A percentile compares a stretch with the other conserved stretches of the same genome.
Evolutionary conservation across 2,888 invertebrate species (phyloP).

Genomic region (Cancer borealis): DNA sequence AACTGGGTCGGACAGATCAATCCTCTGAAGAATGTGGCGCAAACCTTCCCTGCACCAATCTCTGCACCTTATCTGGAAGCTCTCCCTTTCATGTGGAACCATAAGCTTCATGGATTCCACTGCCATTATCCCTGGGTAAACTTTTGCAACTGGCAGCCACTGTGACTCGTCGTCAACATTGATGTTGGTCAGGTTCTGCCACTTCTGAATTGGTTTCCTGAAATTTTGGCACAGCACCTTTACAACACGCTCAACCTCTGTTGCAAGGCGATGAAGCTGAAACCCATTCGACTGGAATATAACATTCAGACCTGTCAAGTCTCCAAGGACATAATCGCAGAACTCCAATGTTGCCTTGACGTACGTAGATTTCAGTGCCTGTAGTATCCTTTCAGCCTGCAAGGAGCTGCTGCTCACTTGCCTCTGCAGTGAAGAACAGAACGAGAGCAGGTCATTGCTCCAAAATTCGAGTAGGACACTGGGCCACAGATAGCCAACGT

Average conservation of each 20-base stretch:
- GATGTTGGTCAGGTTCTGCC: constrained; percentile 42
- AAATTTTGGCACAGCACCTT: constrained; percentile 57
- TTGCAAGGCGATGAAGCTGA: constrained; percentile 55
- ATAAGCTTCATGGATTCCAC: constrained; percentile 47
- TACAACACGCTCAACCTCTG: constrained; percentile 55
- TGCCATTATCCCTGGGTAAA: constrained; percentile 62
- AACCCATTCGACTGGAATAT: constrained; percentile 60
- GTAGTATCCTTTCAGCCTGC: constrained; percentile 48
- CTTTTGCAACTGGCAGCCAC: constrained; percentile 44
- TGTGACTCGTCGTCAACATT: constrained; percentile 51
- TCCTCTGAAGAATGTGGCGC: constrained; percentile 57
- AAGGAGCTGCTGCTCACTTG: constrained; percentile 48
- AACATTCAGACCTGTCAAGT: constrained; percentile 56
- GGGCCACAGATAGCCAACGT: constrained; percentile 47
- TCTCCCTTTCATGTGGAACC: constrained; percentile 59
- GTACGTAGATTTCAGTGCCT: constrained; percentile 43
- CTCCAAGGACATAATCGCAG: constrained; percentile 54
- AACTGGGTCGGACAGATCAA: constrained; percentile 52
- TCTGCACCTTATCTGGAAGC: constrained; percentile 58
- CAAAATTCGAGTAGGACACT: constrained; percentile 44
- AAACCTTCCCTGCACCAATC: constrained; percentile 61
- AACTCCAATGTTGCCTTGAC: constrained; percentile 60
- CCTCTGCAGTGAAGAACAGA: constrained; percentile 52
- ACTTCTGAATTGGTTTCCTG: not conserved
- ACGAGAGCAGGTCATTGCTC: constrained; percentile 54